These are phyloP conservation scores for Fukomys damarensis DNA, from an alignment of 2,113 vertebrate species.

Conservation along the genomic window DNA sequence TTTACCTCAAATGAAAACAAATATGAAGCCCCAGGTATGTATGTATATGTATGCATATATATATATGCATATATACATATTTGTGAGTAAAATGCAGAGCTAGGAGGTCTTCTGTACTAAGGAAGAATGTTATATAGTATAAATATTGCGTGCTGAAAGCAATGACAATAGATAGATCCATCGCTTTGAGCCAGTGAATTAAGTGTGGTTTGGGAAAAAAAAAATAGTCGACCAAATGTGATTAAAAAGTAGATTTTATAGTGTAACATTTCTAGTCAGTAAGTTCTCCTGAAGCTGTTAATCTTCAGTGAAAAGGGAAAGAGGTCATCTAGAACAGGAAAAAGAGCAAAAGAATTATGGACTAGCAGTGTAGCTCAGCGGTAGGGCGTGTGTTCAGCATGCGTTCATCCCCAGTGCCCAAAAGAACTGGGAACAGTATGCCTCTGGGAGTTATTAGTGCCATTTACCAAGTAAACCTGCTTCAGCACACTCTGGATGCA, in stretches of 20 bases:
- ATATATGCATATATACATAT: neutral
- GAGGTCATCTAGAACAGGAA: neutral
- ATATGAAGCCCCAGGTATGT: neutral
- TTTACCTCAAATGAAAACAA: neutral
- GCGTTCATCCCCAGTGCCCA: neutral
- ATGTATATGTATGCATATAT: neutral
- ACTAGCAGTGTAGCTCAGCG: neutral
- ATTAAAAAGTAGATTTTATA: neutral
- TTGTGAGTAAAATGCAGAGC: neutral
- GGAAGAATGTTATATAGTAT: neutral
- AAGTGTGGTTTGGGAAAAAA: neutral
- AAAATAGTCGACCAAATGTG: neutral
- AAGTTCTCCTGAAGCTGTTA: neutral
- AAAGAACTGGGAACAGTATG: neutral
- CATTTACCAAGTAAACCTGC: neutral
- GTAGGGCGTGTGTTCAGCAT: neutral
- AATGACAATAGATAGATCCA: neutral
- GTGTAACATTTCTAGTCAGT: neutral
- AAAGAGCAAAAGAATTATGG: neutral
- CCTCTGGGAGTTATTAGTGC: neutral
- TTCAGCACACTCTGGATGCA: neutral
- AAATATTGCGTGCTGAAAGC: neutral
- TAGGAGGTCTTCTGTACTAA: neutral
- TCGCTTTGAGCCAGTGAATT: neutral
- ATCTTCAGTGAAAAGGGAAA: neutral